A percentile compares a stretch with the other conserved stretches of the same genome.
phyloP scores from a whole-genome alignment of 2,888 invertebrate species.

The Euproctis similis region DNA sequence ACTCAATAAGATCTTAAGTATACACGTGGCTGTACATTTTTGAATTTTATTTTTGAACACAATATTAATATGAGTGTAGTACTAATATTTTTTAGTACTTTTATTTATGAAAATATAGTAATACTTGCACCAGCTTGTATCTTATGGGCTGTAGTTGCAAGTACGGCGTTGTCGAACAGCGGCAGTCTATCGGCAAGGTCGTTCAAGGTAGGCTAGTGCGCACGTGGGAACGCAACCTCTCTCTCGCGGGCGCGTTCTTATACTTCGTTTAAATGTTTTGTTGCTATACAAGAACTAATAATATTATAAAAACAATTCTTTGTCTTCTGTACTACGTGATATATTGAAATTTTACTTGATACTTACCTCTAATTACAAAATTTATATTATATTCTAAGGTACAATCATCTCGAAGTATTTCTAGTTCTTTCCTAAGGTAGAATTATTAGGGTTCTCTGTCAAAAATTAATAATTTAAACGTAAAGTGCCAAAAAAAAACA shows the following conservation, averaged over 20 bases:
- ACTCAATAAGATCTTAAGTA: too few relatives aligned
- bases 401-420: too few relatives aligned
- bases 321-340: conserved; percentile 2
- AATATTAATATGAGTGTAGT: conserved; percentile 13
- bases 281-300: conserved; percentile 11
- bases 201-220: conserved; percentile 62
- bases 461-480: too few relatives aligned
- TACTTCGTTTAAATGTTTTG: conserved; percentile 24
- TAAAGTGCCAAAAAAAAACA: too few relatives aligned
- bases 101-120: neutral
- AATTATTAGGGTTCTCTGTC: too few relatives aligned
- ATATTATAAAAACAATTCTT: too few relatives aligned
- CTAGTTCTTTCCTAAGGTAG: too few relatives aligned
- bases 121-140: conserved; percentile 4
- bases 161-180: conserved; percentile 27
- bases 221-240: conserved; percentile 51
- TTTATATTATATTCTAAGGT: too few relatives aligned
- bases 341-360: too few relatives aligned
- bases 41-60: too few relatives aligned
- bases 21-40: too few relatives aligned
- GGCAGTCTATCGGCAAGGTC: conserved; percentile 54
- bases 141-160: conserved; percentile 16
- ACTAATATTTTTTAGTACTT: neutral
- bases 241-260: conserved; percentile 20
- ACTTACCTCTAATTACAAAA: too few relatives aligned